Evolutionary conservation across 2,888 invertebrate species (phyloP).

Genomic region (Doris montereyensis): DNA sequence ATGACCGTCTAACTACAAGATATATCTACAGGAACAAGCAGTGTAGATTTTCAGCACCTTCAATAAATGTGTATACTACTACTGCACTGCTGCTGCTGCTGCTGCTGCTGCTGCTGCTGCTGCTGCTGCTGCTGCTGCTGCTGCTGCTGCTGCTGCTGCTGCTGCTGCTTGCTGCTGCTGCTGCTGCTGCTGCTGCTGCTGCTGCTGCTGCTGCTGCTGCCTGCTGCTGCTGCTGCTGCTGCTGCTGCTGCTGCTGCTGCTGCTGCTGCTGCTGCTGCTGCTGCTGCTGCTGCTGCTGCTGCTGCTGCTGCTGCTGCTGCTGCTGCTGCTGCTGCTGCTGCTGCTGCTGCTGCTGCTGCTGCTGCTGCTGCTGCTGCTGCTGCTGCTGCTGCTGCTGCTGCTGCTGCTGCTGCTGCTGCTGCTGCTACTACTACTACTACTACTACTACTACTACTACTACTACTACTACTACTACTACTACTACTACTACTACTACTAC

Average conservation of each 20-base stretch:
- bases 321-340: neutral
- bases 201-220: too few species aligned
- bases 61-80: neutral
- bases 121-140: too few species aligned
- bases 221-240: neutral
- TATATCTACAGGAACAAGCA: too few species aligned
- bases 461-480: neutral
- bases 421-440: neutral
- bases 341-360: neutral
- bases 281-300: neutral
- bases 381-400: conserved; percentile 6
- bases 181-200: neutral
- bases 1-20: too few species aligned
- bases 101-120: too few species aligned
- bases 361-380: too few species aligned
- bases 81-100: neutral
- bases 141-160: too few species aligned
- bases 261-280: neutral
- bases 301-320: neutral
- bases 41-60: too few species aligned
- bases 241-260: conserved; percentile 12
- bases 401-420: neutral
- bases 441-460: neutral
- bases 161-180: too few species aligned
- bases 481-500: neutral